Base-by-base conservation (phyloP, 2,797 vertebrate species). In the Crocidura indochinensis region DNA sequence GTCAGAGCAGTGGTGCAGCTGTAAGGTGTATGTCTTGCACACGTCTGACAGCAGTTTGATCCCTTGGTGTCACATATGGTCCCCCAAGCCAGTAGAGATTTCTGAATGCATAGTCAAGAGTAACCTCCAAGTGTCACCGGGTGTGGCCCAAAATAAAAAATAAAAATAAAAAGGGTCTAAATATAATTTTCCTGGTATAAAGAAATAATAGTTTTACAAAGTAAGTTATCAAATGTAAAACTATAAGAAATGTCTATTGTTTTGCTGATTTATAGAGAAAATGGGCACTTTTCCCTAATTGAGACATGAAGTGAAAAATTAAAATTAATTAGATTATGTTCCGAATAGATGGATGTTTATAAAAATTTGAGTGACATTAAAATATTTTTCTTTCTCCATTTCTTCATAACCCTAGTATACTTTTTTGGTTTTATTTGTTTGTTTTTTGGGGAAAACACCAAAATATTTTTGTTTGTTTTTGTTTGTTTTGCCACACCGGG, bases 251-350 rank as follows among this genome's bases (percentile, higher is more conserved):
- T 62, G n/a, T 4, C 47, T 17, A 46, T 64, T 88, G 19, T 53
- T 62, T 65, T 83, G 20, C 53, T 94, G 29, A 85, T 84, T 83
- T 92, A 78, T 72, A 24, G 60, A 29, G 31, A 53, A 11, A 53
- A 38, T 64, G 24, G 27, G 5, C 19, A 77, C 6, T 71, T 88
- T 82, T 12, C 19, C 4, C 0, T 79, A 14, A 12, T 17, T 68
- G n/a, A 86, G 11, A 27, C 69, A 64, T 19, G 26, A 91, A 51
- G 17, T 86, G 46, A 88, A 71, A 84, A 88, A 72, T 91, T 51
- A 80, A 19, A 88, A 67, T 88, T 74, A 80, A 80, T 86, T 90
- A 78, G 49, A 69, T 19, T 17, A 14, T 15, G 3, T 53, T 84
- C 26, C 90, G 53, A 91, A 87, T 74, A 17, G 9, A 71, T 74